These are phyloP conservation scores for Cryptotis parvus DNA, from an alignment of 2,113 vertebrate genomes.

Conservation along the genomic window DNA sequence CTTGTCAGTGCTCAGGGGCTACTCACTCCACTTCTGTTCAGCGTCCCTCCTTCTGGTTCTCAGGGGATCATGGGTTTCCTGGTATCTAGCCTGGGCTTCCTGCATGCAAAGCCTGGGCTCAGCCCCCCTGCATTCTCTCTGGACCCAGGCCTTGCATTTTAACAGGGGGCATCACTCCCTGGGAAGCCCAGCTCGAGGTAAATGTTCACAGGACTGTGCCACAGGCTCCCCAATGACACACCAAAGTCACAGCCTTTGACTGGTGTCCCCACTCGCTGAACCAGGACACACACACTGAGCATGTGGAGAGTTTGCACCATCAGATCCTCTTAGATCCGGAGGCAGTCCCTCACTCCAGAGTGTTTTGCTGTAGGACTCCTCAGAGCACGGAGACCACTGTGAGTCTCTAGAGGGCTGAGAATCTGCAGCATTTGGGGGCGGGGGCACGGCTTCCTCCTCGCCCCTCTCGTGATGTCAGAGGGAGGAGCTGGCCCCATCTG, in stretches of 20 bases:
- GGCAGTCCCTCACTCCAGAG: neutral
- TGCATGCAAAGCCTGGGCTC: no score
- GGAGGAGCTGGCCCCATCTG: neutral
- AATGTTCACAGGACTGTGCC: no score
- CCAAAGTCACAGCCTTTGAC: neutral
- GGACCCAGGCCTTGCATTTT: no score
- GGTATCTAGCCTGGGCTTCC: no score
- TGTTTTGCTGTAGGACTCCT: neutral
- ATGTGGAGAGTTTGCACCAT: neutral
- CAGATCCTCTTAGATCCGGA: neutral
- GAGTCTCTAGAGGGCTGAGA: neutral
- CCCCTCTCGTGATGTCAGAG: neutral
- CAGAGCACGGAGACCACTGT: neutral
- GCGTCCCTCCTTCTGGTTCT: no score
- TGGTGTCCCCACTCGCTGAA: neutral
- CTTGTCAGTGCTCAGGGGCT: neutral
- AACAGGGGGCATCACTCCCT: no score
- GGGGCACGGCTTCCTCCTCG: neutral
- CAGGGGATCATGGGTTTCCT: no score
- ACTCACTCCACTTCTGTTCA: no score
- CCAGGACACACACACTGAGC: neutral
- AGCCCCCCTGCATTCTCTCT: no score
- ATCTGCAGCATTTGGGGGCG: neutral
- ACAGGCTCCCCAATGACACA: neutral
- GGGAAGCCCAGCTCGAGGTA: no score